A percentile compares a stretch with the other conserved stretches of the same genome.
Evolutionary conservation across 2,888 invertebrate genomes (phyloP).

Genomic region (Athrips mouffetella): DNA sequence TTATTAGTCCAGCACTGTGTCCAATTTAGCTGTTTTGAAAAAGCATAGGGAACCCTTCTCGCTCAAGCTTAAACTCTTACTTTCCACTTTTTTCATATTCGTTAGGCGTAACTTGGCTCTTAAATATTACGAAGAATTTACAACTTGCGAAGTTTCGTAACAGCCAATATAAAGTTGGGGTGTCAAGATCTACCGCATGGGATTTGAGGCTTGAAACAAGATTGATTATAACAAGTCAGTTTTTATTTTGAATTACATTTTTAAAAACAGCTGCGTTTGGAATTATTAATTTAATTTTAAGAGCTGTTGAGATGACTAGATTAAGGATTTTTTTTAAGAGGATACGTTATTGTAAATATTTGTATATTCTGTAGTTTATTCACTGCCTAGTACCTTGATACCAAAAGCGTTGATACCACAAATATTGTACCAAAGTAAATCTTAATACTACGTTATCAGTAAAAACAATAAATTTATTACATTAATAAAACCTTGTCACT

Average conservation of each 20-base stretch:
- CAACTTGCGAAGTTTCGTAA: slow-evolving; percentile 17
- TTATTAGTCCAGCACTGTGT: no score
- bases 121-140: slow-evolving; percentile 29
- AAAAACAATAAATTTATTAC: no score
- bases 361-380: no score
- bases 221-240: slow-evolving; percentile 22
- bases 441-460: no score
- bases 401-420: no score
- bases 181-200: slow-evolving; percentile 11
- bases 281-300: not conserved
- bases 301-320: not conserved
- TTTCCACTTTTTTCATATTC: slow-evolving; percentile 26
- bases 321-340: no score
- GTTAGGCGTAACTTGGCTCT: slow-evolving; percentile 29
- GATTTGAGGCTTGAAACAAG: slow-evolving; percentile 15
- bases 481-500: no score
- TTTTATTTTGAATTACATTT: slow-evolving; percentile 5
- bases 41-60: not conserved
- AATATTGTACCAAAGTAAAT: no score
- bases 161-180: slow-evolving; percentile 12
- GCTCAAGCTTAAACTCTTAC: not conserved
- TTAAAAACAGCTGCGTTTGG: not conserved
- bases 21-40: no score
- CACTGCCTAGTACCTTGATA: no score
- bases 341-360: no score